Evolutionary conservation across 2,113 vertebrate genomes (phyloP).

Genomic region (Mystacornis crossleyi): DNA sequence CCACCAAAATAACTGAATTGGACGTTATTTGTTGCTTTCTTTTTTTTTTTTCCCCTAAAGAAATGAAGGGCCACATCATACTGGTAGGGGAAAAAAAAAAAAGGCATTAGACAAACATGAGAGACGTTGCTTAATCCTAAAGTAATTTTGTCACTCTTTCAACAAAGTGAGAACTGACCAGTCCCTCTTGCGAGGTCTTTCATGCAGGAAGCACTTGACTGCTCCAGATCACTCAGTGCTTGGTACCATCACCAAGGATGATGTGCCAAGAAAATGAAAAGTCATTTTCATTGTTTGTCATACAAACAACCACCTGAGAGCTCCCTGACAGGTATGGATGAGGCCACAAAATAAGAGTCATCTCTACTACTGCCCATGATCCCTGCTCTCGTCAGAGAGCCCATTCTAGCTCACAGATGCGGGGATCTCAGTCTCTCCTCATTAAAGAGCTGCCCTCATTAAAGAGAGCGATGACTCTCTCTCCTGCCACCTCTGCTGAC

Average conservation of each 20-base stretch:
- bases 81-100: rapidly evolving
- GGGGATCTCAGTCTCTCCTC: not conserved
- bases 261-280: not conserved
- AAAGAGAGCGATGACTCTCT: not conserved
- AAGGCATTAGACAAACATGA: not conserved
- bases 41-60: rapidly evolving
- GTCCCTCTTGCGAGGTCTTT: not conserved
- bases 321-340: not conserved
- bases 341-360: not conserved
- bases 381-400: not conserved
- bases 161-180: not conserved
- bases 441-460: not conserved
- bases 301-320: not conserved
- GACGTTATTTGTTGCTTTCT: not conserved
- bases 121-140: not conserved
- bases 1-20: not conserved
- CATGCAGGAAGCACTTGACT: not conserved
- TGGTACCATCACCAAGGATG: not conserved
- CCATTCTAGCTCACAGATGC: not conserved
- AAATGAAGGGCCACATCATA: not conserved
- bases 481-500: not conserved
- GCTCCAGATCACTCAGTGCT: not conserved
- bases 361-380: not conserved
- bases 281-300: not conserved
- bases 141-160: rapidly evolving